Evolutionary conservation across 2,797 vertebrate species (phyloP), one percentile per base, ranked within the genome.

Genomic region (Semaprochilodus insignis): DNA sequence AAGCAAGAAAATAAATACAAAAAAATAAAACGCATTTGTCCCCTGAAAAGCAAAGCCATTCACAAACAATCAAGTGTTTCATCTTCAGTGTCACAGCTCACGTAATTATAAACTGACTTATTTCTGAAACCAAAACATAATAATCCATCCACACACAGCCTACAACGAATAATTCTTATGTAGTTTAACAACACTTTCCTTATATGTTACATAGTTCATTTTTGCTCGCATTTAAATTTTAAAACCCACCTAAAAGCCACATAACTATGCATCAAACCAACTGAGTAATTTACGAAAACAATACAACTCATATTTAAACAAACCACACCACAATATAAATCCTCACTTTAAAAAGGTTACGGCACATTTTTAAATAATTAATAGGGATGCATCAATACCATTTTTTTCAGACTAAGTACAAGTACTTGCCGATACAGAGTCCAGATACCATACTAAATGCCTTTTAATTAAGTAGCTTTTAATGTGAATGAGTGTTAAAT

Each of bases 1-100:
- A n/a, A 76, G 63, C 78, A 86, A 67, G 77, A 69, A 75, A 54
- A 82, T 81, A 23, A 60, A 57, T 15, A 77, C 48, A 80, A 69
- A 31, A 3, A 82, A 70, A 78, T 83, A 51, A 79, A 55, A 81
- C 16, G 71, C 34, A 66, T 25, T 74, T 77, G 57, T 74, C 25
- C 70, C 71, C 77, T 73, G 66, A 75, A 69, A 48, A 74, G 52
- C 74, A 72, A 85, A 83, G 63, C 51, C 74, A 80, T 19, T 74
- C 21, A 66, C 62, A 77, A 72, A 84, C 57, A 66, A 44, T 6
- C 40, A 44, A 44, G 40, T 54, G 16, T 31, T 31, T 31, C 31
- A 25, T 72, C 74, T 52, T 70, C 23, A 44, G 55, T 48, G 44
- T 11, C 65, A 76, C 5, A 80, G 14, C 34, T 75, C 34, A 81